Conservation (phyloP, 2,113 vertebrate genomes). For the Cairina moschata region DNA sequence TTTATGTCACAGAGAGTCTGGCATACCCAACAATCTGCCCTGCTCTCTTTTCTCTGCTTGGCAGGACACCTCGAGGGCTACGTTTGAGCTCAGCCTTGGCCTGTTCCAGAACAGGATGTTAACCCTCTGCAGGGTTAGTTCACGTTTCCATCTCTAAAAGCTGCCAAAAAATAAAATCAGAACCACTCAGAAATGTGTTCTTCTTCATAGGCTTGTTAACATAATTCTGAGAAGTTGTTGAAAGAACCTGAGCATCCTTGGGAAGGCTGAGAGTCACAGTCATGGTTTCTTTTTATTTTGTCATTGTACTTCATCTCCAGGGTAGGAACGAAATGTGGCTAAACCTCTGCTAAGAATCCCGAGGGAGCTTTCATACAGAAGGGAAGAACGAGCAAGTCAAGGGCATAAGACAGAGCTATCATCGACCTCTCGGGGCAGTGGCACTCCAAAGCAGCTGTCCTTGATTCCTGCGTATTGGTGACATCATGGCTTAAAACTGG, state of each 20-base stretch:
- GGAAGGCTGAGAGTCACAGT: background rate
- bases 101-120: background rate
- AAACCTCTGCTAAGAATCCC: slow-evolving; percentile 17
- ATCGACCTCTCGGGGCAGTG: background rate
- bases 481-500: slow-evolving; percentile 29
- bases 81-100: background rate
- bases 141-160: background rate
- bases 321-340: background rate
- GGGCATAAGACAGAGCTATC: background rate
- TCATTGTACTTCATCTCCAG: background rate
- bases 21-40: background rate
- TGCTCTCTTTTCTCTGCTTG: background rate
- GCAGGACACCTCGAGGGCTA: background rate
- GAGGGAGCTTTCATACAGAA: background rate
- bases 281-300: background rate
- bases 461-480: slow-evolving; percentile 19
- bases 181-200: background rate
- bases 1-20: background rate
- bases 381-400: background rate
- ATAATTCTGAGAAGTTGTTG: background rate
- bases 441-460: slow-evolving; percentile 31
- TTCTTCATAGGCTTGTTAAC: background rate
- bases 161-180: background rate
- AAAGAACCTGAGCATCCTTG: background rate
- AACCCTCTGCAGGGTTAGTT: background rate